These are phyloP conservation scores for Calosoma granatense DNA, from an alignment of 1,140 invertebrate species.

Conservation along the genomic window DNA sequence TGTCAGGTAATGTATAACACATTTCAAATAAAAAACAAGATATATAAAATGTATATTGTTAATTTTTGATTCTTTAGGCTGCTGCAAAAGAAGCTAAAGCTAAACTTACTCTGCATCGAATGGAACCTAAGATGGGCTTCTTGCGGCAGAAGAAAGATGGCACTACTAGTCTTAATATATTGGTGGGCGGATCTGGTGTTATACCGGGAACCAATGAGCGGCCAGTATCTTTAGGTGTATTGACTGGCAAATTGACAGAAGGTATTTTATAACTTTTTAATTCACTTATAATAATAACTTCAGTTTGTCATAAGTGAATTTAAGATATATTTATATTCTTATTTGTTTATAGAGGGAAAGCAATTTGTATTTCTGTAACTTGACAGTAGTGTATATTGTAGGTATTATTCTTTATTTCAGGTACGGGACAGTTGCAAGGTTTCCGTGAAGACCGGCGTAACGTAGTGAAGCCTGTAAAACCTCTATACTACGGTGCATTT, in stretches of 20 bases:
- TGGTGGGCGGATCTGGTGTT: constrained; percentile 68
- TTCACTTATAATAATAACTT: too few relatives aligned
- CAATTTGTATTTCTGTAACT: too few relatives aligned
- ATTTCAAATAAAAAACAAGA: constrained; percentile 41
- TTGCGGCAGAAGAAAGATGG: constrained; percentile 71
- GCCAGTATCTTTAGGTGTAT: constrained; percentile 70
- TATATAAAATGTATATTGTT: constrained; percentile 14
- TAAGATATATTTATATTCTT: too few relatives aligned
- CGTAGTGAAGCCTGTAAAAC: constrained; percentile 78
- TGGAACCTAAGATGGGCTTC: constrained; percentile 65
- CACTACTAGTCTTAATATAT: constrained; percentile 76
- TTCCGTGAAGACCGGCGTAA: constrained; percentile 85
- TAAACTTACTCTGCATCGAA: constrained; percentile 31
- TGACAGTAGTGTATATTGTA: too few relatives aligned
- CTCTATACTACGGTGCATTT: constrained; percentile 89
- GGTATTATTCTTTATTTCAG: background rate
- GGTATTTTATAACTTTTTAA: too few relatives aligned
- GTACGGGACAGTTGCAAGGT: constrained; percentile 45
- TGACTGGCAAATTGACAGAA: constrained; percentile 72
- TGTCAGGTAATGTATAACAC: constrained; percentile 29
- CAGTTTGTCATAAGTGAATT: too few relatives aligned
- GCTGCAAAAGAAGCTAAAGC: constrained; percentile 31
- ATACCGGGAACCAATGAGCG: constrained; percentile 59
- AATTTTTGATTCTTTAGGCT: constrained; percentile 22
- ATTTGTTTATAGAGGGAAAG: too few relatives aligned